Base-by-base conservation (phyloP, 2,797 vertebrate genomes). In the Benthosema pterotum region DNA sequence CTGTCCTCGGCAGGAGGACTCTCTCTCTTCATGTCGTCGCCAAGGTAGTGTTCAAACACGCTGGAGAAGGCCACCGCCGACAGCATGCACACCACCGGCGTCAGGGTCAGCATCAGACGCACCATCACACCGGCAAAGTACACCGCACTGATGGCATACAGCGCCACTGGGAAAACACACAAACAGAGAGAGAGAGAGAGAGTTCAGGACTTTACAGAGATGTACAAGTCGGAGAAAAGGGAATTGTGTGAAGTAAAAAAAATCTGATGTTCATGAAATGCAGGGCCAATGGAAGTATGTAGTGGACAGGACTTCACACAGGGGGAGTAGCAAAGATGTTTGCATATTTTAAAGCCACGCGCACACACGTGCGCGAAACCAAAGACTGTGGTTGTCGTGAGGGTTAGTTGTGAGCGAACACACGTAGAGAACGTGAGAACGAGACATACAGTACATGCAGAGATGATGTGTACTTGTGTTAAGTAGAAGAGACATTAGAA, bases 91-190 rank as follows among this genome's bases (percentile, higher is more conserved):
- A 99, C 98, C 70, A 99, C 97, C 0, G 98, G 98, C 22, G 98
- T 99, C 85, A 99, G 86, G 2, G 12, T 52, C 50, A 52, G 13
- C 51, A 52, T 99, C 76, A 99, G 92, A 3, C 98, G 95, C 78
- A 99, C 97, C 97, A 99, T 99, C 88, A 95, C 94, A 1, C 94
- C 94, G 1, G 94, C 95, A 79, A 96, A 96, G 84, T 95, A 96
- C 73, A 95, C 94, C 0, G 94, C 94, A 0, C 94, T 96, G 89
- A 96, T 95, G 17, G 95, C 94, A 13, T 95, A 95, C 43, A 95
- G 88, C 72, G 96, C 95, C 84, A 98, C 96, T 99, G 92, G 22
- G 32, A 9, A 38, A 38, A 38, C 32, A 52, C n/a, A n/a, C n/a
- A n/a, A n/a, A 59, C 28, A 13, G 22, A 47, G 42, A 1, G 38